Conservation (phyloP, 2,888 invertebrate genomes). For the Eristalis pertinax region DNA sequence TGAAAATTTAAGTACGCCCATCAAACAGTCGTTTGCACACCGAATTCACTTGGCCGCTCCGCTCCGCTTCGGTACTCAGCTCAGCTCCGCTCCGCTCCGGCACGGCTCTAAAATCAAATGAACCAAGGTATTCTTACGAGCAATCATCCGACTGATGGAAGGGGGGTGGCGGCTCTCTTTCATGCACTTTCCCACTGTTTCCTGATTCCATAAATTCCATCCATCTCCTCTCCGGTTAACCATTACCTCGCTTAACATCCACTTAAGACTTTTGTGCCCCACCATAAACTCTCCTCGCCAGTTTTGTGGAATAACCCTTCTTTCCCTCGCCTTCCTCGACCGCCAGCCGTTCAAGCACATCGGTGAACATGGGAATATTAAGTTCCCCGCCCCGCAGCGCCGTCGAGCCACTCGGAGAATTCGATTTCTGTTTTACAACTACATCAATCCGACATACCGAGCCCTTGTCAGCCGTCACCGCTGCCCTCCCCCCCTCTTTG, state of each 20-base stretch:
- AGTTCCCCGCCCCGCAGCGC: not conserved
- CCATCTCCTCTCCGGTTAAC: not conserved
- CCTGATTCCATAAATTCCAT: not conserved
- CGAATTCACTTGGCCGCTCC: not conserved
- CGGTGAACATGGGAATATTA: not conserved
- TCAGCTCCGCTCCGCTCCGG: no score
- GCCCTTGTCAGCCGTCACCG: not conserved
- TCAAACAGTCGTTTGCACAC: not conserved
- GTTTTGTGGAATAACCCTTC: no score
- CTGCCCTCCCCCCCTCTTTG: not conserved
- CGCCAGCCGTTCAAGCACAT: not conserved
- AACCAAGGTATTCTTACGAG: not conserved
- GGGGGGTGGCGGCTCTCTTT: not conserved
- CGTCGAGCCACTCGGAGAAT: no score
- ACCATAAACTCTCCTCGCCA: not conserved
- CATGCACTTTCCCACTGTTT: not conserved
- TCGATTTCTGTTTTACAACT: not conserved
- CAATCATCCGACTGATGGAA: not conserved
- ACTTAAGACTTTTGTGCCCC: not conserved
- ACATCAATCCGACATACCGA: slow-evolving; percentile 7
- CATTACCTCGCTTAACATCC: not conserved
- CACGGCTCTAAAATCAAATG: not conserved
- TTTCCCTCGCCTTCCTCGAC: not conserved
- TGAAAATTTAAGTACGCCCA: not conserved
- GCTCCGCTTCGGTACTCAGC: no score